These are phyloP conservation scores for Danaus chrysippus DNA, from an alignment of 2,888 invertebrate species.

Conservation along the genomic window DNA sequence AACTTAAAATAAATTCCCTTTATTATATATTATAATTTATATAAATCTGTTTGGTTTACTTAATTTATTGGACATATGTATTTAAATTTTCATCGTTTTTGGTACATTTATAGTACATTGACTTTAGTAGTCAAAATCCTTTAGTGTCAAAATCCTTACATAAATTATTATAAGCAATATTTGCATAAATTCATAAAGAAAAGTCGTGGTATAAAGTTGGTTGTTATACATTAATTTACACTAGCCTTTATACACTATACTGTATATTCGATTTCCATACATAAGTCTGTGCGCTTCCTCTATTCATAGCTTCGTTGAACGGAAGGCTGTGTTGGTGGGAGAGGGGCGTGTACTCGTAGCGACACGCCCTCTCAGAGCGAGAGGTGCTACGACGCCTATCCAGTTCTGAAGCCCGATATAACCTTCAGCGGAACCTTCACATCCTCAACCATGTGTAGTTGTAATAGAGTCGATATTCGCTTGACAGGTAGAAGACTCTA, in stretches of 20 bases:
- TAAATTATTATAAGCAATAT: too few species aligned
- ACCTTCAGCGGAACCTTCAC: slow-evolving; percentile 34
- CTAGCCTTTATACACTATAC: not conserved
- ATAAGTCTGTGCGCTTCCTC: slow-evolving; percentile 12
- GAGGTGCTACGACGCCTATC: slow-evolving; percentile 66
- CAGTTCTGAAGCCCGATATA: slow-evolving; percentile 41
- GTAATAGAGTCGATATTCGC: slow-evolving; percentile 45
- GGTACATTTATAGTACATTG: too few species aligned
- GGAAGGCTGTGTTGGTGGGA: slow-evolving; percentile 40
- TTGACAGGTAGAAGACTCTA: slow-evolving; percentile 23
- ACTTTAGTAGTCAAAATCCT: too few species aligned
- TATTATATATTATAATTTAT: too few species aligned
- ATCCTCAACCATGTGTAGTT: slow-evolving; percentile 29
- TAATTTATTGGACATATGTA: too few species aligned
- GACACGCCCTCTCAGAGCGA: slow-evolving; percentile 69
- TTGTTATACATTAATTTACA: not conserved
- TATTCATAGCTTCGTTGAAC: slow-evolving; percentile 33
- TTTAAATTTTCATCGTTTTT: too few species aligned
- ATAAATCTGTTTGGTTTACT: too few species aligned
- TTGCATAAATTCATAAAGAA: not conserved
- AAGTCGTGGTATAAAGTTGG: not conserved
- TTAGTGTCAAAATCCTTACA: too few species aligned
- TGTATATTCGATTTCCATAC: slow-evolving; percentile 1
- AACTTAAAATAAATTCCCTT: too few species aligned
- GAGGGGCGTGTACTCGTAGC: slow-evolving; percentile 52